These are phyloP conservation scores for Scolopax mira DNA, from an alignment of 2,113 vertebrate genomes.

Conservation along the genomic window DNA sequence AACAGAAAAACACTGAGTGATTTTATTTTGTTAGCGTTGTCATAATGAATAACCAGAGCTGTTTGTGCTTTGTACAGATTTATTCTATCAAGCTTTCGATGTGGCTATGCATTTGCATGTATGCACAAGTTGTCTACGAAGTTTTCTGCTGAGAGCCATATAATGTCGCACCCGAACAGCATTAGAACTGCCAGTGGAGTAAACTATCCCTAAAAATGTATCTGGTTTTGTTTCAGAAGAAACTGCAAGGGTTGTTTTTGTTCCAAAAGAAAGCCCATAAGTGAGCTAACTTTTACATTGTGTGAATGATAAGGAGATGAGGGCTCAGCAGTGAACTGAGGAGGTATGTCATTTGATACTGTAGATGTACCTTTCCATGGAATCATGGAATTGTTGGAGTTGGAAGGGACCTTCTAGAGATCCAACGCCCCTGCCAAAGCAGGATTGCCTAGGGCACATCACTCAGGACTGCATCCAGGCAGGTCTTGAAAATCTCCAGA, in stretches of 20 bases:
- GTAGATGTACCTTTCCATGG: background rate
- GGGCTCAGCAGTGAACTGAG: background rate
- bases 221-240: background rate
- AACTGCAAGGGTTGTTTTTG: background rate
- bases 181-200: background rate
- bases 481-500: too few relatives aligned
- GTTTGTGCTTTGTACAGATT: background rate
- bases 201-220: background rate
- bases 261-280: background rate
- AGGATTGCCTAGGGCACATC: too few relatives aligned
- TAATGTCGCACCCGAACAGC: background rate
- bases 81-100: background rate
- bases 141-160: background rate
- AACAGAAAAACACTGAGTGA: background rate
- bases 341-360: background rate
- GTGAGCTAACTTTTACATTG: background rate
- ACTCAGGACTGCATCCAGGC: too few relatives aligned
- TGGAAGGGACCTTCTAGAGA: too few relatives aligned
- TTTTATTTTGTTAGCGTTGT: background rate
- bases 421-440: too few relatives aligned
- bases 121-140: background rate
- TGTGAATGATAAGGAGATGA: background rate
- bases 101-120: background rate
- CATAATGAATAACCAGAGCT: background rate
- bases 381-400: too few relatives aligned